Conservation (phyloP, 2,113 vertebrate genomes). For the Henicopernis longicauda region DNA sequence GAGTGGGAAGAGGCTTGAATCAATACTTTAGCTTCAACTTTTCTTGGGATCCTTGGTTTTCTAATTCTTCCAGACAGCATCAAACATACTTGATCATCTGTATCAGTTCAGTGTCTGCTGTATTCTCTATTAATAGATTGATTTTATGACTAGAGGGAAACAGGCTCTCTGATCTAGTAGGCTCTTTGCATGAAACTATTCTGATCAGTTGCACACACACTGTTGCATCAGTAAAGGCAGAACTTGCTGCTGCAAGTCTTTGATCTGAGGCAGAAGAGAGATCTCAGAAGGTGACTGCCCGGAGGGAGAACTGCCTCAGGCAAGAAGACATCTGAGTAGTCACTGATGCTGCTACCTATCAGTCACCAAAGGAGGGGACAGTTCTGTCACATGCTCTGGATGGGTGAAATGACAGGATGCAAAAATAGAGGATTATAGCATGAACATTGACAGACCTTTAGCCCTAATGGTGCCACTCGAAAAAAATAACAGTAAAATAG, state of each 20-base stretch:
- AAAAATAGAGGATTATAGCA: constrained; percentile 20
- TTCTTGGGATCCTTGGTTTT: not conserved
- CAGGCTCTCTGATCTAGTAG: constrained; percentile 11
- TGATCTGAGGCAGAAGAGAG: constrained; percentile 12
- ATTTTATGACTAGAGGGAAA: not conserved
- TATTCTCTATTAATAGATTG: not conserved
- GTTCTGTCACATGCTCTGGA: not conserved
- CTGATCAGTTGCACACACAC: not conserved
- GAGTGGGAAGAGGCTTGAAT: not conserved
- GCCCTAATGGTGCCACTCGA: not conserved
- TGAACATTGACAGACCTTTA: not conserved
- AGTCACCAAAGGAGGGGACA: constrained; percentile 19
- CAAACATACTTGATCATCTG: not conserved
- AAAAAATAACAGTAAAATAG: not conserved
- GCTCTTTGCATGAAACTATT: not conserved
- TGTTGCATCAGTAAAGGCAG: not conserved
- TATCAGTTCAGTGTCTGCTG: not conserved
- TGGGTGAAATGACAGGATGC: not conserved
- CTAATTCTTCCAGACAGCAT: not conserved
- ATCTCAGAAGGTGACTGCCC: constrained; percentile 21
- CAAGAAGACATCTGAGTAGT: not conserved
- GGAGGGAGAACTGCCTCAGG: constrained; percentile 22
- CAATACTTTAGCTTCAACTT: not conserved
- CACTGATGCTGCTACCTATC: constrained; percentile 11
- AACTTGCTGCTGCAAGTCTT: not conserved